Evolutionary conservation across 1,140 invertebrate genomes (phyloP), one percentile per base, ranked within the genome.

Genomic region (Dolichoris vasculosae): DNA sequence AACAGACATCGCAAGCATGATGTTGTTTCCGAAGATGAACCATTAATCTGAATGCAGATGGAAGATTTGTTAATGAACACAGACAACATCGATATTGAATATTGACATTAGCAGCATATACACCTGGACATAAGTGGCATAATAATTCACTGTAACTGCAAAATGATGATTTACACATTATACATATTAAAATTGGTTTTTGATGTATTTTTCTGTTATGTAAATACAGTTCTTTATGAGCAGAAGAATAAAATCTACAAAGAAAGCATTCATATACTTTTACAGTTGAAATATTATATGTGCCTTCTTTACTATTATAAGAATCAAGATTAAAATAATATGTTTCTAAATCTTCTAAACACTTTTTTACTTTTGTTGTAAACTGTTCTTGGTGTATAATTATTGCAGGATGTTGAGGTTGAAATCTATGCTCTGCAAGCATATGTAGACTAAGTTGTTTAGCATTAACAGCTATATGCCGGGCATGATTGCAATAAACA

Each of bases 151-250:
- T 97, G 90, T 97, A 97, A 93, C 95, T 97, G 90, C 96, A 97
- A 93, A 97, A 97, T 89, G 96, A 97, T 40, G 95, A 95, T 93
- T 97, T 97, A 91, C 97, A 97, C 96, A 97, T 97, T 84, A 96
- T 95, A 92, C 97, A 97, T 59, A 96, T 91, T 63, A 97, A 93
- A 84, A 96, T 95, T 43, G 96, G 95, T 91, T 97, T 97, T 87
- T 96, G 95, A 93, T 97, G 97, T 94, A 96, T 95, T 93, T 97
- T 96, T 77, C 96, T 94, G 91, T 97, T 97, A 91, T 97, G 97
- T 87, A 96, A 93, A 92, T 97, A 97, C 20, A 97, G 94, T 92
- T 97, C 97, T 92, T 97, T 97, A 89, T 97, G 96, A 51, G 96
- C 93, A 8, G 94, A 92, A 69, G 96, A 96, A 85, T 95, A 94